Percentiles rank a stretch among this genome's conserved stretches.
These are phyloP conservation scores for Acrossocheilus fasciatus DNA, from an alignment of 2,797 vertebrate species.

Conservation along the genomic window DNA sequence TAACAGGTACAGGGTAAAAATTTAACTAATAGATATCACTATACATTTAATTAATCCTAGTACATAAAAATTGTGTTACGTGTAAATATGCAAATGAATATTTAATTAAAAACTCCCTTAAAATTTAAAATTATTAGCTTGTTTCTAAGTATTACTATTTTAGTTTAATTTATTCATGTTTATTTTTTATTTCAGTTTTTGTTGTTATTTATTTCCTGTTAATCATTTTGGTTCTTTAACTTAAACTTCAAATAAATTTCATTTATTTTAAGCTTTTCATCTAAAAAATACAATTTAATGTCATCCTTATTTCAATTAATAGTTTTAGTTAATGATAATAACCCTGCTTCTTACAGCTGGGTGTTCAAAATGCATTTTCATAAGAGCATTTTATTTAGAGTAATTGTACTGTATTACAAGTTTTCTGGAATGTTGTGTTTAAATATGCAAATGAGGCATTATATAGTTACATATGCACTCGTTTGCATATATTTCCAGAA, in stretches of 20 bases:
- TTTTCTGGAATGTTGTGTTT: background rate
- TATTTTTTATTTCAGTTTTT: background rate
- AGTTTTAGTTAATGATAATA: background rate
- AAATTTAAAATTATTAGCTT: background rate
- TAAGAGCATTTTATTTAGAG: no score
- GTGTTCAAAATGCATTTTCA: no score
- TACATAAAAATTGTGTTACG: background rate
- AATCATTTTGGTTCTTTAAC: background rate
- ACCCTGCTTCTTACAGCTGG: no score
- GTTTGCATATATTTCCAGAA: background rate
- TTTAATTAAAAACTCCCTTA: no score
- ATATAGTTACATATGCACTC: background rate
- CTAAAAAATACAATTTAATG: background rate
- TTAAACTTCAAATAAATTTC: background rate
- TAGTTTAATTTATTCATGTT: no score
- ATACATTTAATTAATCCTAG: background rate
- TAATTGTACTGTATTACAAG: background rate
- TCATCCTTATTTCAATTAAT: background rate
- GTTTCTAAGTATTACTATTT: no score
- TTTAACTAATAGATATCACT: background rate
- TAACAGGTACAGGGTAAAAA: background rate
- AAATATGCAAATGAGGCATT: background rate
- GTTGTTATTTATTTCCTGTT: background rate
- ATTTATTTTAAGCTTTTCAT: background rate
- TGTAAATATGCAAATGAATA: background rate